Percentiles rank a stretch among this genome's conserved stretches.
phyloP scores from a whole-genome alignment of 2,797 vertebrate genomes.

The Heterohyrax brucei region DNA sequence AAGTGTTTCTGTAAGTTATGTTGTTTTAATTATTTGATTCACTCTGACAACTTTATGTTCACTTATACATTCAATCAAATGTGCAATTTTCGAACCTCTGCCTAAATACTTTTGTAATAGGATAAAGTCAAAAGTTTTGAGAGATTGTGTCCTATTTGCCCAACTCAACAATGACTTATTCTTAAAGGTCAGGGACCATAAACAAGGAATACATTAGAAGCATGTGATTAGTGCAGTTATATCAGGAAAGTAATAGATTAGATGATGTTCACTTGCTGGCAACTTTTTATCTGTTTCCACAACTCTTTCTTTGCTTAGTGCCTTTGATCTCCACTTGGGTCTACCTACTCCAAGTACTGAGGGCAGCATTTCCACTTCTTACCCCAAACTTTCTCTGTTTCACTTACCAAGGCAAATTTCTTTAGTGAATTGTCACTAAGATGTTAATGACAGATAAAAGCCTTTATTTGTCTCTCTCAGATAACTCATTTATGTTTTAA shows the following conservation, averaged over 20 bases:
- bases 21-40: not conserved
- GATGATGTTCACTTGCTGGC: too few relatives aligned
- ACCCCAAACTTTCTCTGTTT: not conserved
- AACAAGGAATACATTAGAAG: not conserved
- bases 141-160: not conserved
- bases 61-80: not conserved
- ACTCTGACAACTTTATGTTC: not conserved
- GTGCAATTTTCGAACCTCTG: not conserved
- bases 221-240: not conserved
- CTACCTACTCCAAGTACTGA: fast-evolving
- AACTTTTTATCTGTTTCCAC: fast-evolving
- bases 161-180: not conserved
- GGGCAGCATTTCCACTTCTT: not conserved
- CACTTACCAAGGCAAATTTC: not conserved
- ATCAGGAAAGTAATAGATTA: not conserved
- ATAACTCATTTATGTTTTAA: not conserved
- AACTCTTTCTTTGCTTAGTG: not conserved
- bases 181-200: not conserved
- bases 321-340: not conserved
- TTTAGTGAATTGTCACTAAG: not conserved
- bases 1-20: not conserved
- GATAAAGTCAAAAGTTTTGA: not conserved
- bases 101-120: too few relatives aligned
- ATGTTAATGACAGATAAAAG: not conserved
- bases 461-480: not conserved